Conservation (phyloP, 2,797 vertebrate genomes). For the Pogonophryne albipinna region DNA sequence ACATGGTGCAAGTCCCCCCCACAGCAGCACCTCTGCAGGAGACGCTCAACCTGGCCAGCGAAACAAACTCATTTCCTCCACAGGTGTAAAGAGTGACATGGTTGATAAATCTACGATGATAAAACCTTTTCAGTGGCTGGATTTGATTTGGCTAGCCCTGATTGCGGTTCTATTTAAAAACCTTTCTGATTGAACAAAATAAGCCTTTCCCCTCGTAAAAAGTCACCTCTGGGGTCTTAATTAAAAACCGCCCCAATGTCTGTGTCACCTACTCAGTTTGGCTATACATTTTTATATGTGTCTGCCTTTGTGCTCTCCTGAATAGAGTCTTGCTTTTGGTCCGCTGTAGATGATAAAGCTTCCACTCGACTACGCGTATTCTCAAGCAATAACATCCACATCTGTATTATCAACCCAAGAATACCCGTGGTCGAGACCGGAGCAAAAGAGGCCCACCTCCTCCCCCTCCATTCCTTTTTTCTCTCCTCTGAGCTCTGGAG, state of each 20-base stretch:
- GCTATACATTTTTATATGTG: slow-evolving; percentile 16
- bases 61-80: slow-evolving; percentile 72
- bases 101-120: slow-evolving; percentile 65
- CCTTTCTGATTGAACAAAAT: slow-evolving; percentile 56
- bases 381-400: slow-evolving; percentile 87
- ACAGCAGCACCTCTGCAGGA: slow-evolving; percentile 48
- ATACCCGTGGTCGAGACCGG: slow-evolving; percentile 84
- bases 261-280: slow-evolving; percentile 34
- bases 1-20: slow-evolving; percentile 45
- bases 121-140: slow-evolving; percentile 58
- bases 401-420: slow-evolving; percentile 87
- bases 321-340: slow-evolving; percentile 48
- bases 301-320: slow-evolving; percentile 28
- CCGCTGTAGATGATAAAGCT: slow-evolving; percentile 68
- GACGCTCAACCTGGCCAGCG: slow-evolving; percentile 48
- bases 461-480: slow-evolving; percentile 34
- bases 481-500: slow-evolving; percentile 40
- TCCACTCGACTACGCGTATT: slow-evolving; percentile 85
- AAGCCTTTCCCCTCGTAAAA: slow-evolving; percentile 46
- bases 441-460: slow-evolving; percentile 70
- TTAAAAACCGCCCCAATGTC: slow-evolving; percentile 40
- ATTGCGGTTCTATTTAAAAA: slow-evolving; percentile 53
- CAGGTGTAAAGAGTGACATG: slow-evolving; percentile 68
- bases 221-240: slow-evolving; percentile 43
- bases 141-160: slow-evolving; percentile 61